Evolutionary conservation across 2,888 invertebrate genomes (phyloP).

Genomic region (Stramonita haemastoma): DNA sequence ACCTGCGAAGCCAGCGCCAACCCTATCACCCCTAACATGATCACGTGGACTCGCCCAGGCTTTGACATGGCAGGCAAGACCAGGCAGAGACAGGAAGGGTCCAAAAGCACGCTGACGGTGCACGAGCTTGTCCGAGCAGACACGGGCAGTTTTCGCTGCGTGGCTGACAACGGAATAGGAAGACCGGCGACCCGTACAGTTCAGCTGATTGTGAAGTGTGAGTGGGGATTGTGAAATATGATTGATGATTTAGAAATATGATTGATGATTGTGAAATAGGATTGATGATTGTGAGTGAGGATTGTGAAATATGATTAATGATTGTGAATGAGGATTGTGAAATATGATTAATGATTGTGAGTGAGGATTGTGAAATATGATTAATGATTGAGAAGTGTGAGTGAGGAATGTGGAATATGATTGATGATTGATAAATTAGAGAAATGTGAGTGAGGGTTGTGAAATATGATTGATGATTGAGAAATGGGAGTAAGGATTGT

Average conservation of each 20-base stretch:
- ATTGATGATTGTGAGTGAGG: background rate
- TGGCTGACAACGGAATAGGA: slow-evolving; percentile 93
- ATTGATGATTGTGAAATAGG: background rate
- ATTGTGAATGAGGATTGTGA: background rate
- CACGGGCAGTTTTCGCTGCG: slow-evolving; percentile 91
- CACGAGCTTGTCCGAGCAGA: slow-evolving; percentile 88
- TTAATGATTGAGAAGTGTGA: too few relatives aligned
- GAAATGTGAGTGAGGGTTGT: too few relatives aligned
- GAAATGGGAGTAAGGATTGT: too few relatives aligned
- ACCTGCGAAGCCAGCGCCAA: slow-evolving; percentile 87
- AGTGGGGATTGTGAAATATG: slow-evolving; percentile 77
- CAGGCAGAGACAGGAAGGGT: slow-evolving; percentile 57
- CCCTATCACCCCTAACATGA: slow-evolving; percentile 89
- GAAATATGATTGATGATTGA: too few relatives aligned
- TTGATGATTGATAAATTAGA: too few relatives aligned
- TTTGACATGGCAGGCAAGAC: slow-evolving; percentile 69
- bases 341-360: background rate
- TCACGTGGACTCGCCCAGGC: slow-evolving; percentile 84
- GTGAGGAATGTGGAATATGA: too few relatives aligned
- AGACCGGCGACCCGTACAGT: slow-evolving; percentile 74
- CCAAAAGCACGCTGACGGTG: slow-evolving; percentile 83
- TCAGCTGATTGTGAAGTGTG: slow-evolving; percentile 89
- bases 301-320: background rate
- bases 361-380: background rate
- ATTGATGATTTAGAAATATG: too few relatives aligned